Percentiles rank a stretch among this genome's conserved stretches.
Evolutionary conservation across 2,113 vertebrate genomes (phyloP).

Genomic region (Nesoenas mayeri): DNA sequence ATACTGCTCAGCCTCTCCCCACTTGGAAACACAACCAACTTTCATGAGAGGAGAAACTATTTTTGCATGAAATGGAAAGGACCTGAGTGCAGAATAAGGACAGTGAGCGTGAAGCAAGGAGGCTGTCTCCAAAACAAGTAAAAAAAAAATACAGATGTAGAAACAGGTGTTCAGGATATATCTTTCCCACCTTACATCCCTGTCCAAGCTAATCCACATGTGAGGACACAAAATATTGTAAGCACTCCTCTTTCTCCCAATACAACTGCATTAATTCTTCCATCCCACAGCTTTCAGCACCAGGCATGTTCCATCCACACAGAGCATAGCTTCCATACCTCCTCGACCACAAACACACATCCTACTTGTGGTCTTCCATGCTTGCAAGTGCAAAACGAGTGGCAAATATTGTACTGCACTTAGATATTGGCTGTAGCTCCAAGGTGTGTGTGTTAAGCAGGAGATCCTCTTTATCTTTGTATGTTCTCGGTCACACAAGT

Average conservation of each 20-base stretch:
- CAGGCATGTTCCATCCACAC: conserved; percentile 56
- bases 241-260: conserved; percentile 62
- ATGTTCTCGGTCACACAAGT: rapidly evolving
- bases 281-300: conserved; percentile 71
- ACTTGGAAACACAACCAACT: not conserved
- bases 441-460: not conserved
- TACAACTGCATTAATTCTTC: conserved; percentile 60
- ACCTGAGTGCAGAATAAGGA: not conserved
- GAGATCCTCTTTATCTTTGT: conserved; percentile 11
- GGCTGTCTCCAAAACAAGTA: not conserved
- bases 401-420: conserved; percentile 28
- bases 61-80: not conserved
- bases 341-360: conserved; percentile 64
- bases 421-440: conserved; percentile 4
- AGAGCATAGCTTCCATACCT: conserved; percentile 67
- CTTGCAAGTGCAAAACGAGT: not conserved
- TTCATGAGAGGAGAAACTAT: not conserved
- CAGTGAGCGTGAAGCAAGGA: not conserved
- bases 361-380: conserved; percentile 44
- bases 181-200: conserved; percentile 61
- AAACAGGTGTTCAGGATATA: conserved; percentile 72
- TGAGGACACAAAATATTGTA: conserved; percentile 41
- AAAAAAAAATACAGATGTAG: conserved; percentile 36
- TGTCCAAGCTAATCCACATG: conserved; percentile 66
- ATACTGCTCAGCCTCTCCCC: not conserved